Conservation (phyloP, 2,113 vertebrate species). For the Nothoprocta pentlandii region DNA sequence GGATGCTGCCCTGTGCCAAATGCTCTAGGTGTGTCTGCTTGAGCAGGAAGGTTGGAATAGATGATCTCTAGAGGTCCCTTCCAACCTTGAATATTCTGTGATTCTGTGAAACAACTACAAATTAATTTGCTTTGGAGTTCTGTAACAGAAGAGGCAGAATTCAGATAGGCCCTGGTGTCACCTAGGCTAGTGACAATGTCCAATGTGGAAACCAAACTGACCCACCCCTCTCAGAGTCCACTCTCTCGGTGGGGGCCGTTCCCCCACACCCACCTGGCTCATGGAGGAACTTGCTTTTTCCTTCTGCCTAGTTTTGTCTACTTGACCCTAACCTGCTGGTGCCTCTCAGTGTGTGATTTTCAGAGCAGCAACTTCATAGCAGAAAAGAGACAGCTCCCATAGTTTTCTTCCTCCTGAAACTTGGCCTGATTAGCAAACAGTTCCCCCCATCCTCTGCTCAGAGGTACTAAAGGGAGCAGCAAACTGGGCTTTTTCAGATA, state of each 20-base stretch:
- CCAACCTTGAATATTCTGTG: too few species aligned
- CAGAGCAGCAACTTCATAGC: not conserved
- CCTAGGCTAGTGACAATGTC: not conserved
- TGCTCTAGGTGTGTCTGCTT: too few species aligned
- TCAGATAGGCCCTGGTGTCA: accelerated
- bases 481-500: conserved; percentile 35
- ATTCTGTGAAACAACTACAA: not conserved
- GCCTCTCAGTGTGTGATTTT: not conserved
- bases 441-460: not conserved
- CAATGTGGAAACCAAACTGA: accelerated
- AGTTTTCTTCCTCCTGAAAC: not conserved
- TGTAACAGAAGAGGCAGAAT: not conserved
- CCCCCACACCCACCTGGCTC: accelerated
- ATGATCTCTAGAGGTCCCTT: too few species aligned
- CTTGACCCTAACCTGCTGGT: accelerated
- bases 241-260: not conserved
- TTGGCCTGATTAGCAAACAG: not conserved
- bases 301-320: not conserved
- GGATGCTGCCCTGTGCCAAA: too few species aligned
- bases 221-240: not conserved
- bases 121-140: not conserved
- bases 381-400: not conserved
- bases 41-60: too few species aligned
- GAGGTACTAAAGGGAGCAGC: not conserved
- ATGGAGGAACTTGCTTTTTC: not conserved